A percentile compares a stretch with the other conserved stretches of the same genome.
Evolutionary conservation across 2,113 vertebrate species (phyloP).

Genomic region (Amphilophus citrinellus): DNA sequence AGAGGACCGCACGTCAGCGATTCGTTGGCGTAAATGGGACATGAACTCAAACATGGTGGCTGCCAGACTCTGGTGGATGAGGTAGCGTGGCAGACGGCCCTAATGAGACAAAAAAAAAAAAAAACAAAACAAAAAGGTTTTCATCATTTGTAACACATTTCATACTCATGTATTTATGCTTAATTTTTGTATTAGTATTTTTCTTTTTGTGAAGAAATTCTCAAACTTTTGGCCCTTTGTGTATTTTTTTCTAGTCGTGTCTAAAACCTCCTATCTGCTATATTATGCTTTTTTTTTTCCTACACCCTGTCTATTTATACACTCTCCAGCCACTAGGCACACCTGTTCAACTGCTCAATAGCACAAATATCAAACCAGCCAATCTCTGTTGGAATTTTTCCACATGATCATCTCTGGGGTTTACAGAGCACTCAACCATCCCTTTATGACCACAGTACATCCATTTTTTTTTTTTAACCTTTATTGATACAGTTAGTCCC

Average conservation of each 20-base stretch:
- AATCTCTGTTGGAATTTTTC: not conserved
- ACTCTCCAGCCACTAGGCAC: not conserved
- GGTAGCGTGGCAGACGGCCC: conserved; percentile 95
- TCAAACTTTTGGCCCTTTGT: no score
- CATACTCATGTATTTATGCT: not conserved
- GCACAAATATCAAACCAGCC: not conserved
- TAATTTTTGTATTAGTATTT: not conserved
- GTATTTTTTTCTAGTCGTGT: no score
- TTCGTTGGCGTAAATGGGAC: conserved; percentile 89
- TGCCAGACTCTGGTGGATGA: conserved; percentile 95
- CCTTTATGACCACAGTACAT: not conserved
- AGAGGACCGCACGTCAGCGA: conserved; percentile 79
- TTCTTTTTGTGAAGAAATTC: no score
- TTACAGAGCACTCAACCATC: no score
- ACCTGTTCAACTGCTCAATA: not conserved
- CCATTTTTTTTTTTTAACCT: no score
- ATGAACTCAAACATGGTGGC: conserved; percentile 98
- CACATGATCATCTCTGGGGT: not conserved
- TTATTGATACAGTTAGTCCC: no score
- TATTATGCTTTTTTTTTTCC: not conserved
- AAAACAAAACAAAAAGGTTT: not conserved
- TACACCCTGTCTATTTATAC: not conserved
- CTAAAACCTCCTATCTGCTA: not conserved
- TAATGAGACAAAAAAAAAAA: conserved; percentile 56
- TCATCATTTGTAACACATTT: not conserved